These are phyloP conservation scores for Pegoplata infirma DNA, from an alignment of 2,888 invertebrate species.

Conservation along the genomic window DNA sequence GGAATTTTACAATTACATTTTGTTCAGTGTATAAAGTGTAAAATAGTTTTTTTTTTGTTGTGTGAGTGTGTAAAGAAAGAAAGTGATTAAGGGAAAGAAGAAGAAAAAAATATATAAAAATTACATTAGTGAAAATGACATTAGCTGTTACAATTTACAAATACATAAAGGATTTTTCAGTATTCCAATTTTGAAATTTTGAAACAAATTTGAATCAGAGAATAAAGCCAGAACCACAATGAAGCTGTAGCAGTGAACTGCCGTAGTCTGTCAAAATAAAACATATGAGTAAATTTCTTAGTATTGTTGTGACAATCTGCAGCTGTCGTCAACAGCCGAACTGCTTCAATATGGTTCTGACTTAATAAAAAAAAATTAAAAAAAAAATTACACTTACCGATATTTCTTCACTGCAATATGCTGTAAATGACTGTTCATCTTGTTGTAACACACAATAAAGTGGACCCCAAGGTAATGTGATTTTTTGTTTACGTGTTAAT, in stretches of 20 bases:
- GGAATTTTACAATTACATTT: neutral
- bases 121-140: conserved; percentile 15
- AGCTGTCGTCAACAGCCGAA: too few relatives aligned
- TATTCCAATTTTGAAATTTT: neutral
- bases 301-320: too few relatives aligned
- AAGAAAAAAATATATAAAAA: conserved; percentile 23
- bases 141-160: conserved; percentile 18
- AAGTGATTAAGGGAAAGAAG: conserved; percentile 25
- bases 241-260: too few relatives aligned
- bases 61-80: conserved; percentile 40
- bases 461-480: conserved; percentile 82
- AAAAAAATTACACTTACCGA: conserved; percentile 80
- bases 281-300: too few relatives aligned
- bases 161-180: neutral
- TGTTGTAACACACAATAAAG: conserved; percentile 85
- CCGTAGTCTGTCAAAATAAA: too few relatives aligned
- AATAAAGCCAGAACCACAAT: too few relatives aligned
- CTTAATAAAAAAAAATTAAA: too few relatives aligned
- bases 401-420: conserved; percentile 86
- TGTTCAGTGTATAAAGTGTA: conserved; percentile 1
- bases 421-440: conserved; percentile 85
- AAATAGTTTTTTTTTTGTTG: conserved; percentile 14
- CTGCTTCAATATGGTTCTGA: too few relatives aligned
- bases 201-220: too few relatives aligned
- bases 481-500: conserved; percentile 76